Base-by-base conservation (phyloP, 2,797 vertebrate species). In the Ateles fusciceps region DNA sequence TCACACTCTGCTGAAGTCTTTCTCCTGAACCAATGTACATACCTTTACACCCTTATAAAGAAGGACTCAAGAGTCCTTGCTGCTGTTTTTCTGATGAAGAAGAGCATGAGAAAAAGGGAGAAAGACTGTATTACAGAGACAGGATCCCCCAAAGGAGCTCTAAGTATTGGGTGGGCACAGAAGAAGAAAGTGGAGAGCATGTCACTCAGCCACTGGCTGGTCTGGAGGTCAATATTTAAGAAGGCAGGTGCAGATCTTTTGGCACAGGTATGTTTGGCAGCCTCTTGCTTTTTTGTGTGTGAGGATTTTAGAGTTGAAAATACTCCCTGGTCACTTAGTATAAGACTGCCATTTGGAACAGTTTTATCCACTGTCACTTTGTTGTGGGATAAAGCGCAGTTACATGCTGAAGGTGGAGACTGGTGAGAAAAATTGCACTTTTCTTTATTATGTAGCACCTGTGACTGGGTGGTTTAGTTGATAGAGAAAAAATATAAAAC, bases 211-310 rank as follows among this genome's bases (percentile, higher is more conserved):
- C n/a, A 4, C 1, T 48, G 21, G 42, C 50, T 17, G 39, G 15
- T 5, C 28, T 79, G 64, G 21, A 93, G 48, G 5, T 72, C 59
- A 85, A 14, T 79, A 46, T 74, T 91, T 61, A 91, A 76, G 94
- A 85, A 79, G 24, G 22, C 52, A 52, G 93, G 68, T 79, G 78
- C 94, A 96, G 97, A 91, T 26, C 39, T 30, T 50, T 81, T 13
- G 26, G 78, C 42, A 72, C 28, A 57, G 5, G 24, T 28, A 26
- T 2, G 11, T 33, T 42, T 78, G 11, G 42, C 3, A 85, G 17
- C 46, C 64, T 71, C 42, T 15, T 26, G 24, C 83, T 78, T 92
- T 59, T 78, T 61, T 59, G 1, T 17, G 11, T 6, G 24, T 33
- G 57, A 74, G 24, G 48, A 78, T 85, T 50, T n/a, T 80, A 46